A percentile compares a stretch with the other conserved stretches of the same genome.
phyloP scores from a whole-genome alignment of 1,140 invertebrate genomes.

The Eumaeus atala region DNA sequence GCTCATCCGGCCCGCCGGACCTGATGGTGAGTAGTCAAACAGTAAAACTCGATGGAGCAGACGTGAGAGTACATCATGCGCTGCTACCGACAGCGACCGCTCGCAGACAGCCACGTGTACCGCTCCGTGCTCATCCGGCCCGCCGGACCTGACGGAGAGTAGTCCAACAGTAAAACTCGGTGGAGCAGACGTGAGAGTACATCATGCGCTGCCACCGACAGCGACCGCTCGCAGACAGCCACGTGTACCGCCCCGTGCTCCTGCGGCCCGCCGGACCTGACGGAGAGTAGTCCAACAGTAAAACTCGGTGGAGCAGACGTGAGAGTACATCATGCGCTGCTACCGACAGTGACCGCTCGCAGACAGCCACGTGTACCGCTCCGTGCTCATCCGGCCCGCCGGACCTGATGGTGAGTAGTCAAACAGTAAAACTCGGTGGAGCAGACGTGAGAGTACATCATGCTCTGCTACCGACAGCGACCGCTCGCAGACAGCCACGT shows the following conservation, averaged over 20 bases:
- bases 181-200: conserved; percentile 85
- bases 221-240: conserved; percentile 92
- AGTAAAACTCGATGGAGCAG: conserved; percentile 73
- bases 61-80: conserved; percentile 96
- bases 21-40: conserved; percentile 41
- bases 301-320: conserved; percentile 77
- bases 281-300: too few relatives aligned
- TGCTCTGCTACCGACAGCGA: conserved; percentile 92
- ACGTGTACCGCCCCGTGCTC: conserved; percentile 93
- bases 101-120: conserved; percentile 93
- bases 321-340: conserved; percentile 94
- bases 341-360: conserved; percentile 94
- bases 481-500: conserved; percentile 94
- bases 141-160: conserved; percentile 41
- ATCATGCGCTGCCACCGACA: conserved; percentile 95
- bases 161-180: conserved; percentile 42
- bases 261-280: too few relatives aligned
- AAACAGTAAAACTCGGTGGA: conserved; percentile 71
- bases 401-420: too few relatives aligned
- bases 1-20: conserved; percentile 74
- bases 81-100: conserved; percentile 92
- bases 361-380: conserved; percentile 92
- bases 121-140: conserved; percentile 86
- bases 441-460: conserved; percentile 90
- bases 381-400: conserved; percentile 86